Conservation (phyloP, 2,888 invertebrate genomes). For the Cantharis nigra region DNA sequence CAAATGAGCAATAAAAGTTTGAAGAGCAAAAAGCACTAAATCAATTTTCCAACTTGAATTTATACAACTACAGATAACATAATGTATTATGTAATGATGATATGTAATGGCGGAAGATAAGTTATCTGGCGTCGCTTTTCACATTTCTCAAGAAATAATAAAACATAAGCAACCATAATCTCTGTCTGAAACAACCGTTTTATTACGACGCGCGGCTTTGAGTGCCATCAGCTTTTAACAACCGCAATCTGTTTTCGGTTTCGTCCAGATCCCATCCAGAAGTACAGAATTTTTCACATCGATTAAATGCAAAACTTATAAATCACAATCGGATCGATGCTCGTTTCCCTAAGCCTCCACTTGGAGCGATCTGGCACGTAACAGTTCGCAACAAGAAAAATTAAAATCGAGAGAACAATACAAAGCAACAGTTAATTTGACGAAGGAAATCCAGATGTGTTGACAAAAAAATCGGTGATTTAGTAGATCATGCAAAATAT, state of each 20-base stretch:
- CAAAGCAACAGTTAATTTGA: neutral
- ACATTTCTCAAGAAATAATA: conserved; percentile 16
- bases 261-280: neutral
- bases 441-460: neutral
- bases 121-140: conserved; percentile 21
- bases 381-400: neutral
- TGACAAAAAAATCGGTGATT: neutral
- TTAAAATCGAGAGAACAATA: neutral
- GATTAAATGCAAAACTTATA: neutral
- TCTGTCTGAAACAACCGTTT: conserved; percentile 18
- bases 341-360: neutral
- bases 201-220: conserved; percentile 11
- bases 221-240: conserved; percentile 8
- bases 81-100: neutral
- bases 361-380: neutral
- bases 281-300: neutral
- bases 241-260: neutral
- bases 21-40: neutral
- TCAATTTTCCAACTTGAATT: neutral
- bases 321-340: neutral
- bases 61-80: neutral
- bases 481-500: neutral
- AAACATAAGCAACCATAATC: conserved; percentile 14
- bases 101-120: conserved; percentile 8
- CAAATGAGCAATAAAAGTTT: neutral